phyloP scores from a whole-genome alignment of 1,140 invertebrate genomes.

The Mya arenaria region DNA sequence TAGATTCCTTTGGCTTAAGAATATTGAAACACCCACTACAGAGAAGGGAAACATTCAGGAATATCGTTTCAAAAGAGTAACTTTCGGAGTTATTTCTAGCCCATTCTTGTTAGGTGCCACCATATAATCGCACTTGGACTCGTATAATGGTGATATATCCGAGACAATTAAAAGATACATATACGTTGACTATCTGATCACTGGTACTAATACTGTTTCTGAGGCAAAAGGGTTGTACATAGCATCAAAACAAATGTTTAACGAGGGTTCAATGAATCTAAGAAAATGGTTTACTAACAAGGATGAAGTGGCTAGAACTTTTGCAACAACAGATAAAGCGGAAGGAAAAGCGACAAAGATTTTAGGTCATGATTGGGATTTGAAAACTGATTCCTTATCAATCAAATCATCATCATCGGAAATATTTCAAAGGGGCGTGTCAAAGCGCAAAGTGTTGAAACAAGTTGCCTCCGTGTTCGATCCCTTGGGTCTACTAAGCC shows the following conservation, averaged over 20 bases:
- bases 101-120: constrained; percentile 14
- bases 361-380: background rate
- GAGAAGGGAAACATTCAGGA: constrained; percentile 4
- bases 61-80: constrained; percentile 5
- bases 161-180: background rate
- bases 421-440: background rate
- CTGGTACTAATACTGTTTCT: background rate
- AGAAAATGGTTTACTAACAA: background rate
- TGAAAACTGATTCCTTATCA: background rate
- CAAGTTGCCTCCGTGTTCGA: constrained; percentile 21
- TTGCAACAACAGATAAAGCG: background rate
- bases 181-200: background rate
- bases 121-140: background rate
- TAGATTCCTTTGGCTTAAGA: background rate
- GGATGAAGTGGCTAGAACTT: background rate
- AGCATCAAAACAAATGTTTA: background rate
- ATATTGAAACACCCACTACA: background rate
- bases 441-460: constrained; percentile 28
- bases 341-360: background rate
- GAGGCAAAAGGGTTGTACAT: background rate
- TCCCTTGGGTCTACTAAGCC: background rate
- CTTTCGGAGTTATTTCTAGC: constrained; percentile 13
- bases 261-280: background rate
- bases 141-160: background rate
- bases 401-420: background rate